Conservation (phyloP, 2,888 invertebrate species). For the Vesta saturnalis region DNA sequence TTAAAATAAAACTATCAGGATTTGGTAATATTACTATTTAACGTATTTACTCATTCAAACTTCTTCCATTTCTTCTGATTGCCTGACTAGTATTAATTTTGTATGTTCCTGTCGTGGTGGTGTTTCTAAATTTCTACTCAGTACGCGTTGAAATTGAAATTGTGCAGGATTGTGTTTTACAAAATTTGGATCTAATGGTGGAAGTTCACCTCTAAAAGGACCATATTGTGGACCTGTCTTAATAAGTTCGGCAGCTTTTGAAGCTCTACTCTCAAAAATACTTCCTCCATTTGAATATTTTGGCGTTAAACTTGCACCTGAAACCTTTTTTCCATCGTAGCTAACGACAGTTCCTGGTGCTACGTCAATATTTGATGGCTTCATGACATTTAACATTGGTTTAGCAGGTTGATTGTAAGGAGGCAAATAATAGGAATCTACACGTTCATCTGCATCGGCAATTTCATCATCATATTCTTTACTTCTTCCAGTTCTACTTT, state of each 20-base stretch:
- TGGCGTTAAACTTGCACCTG: slow-evolving; percentile 70
- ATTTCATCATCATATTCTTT: slow-evolving; percentile 59
- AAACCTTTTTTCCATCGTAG: slow-evolving; percentile 80
- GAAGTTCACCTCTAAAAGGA: slow-evolving; percentile 78
- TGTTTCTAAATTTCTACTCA: slow-evolving; percentile 56
- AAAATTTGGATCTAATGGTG: slow-evolving; percentile 67
- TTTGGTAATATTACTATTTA: neutral
- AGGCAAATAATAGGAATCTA: slow-evolving; percentile 79
- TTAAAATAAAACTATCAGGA: neutral
- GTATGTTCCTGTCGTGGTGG: slow-evolving; percentile 55
- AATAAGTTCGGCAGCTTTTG: slow-evolving; percentile 69
- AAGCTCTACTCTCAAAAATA: slow-evolving; percentile 55
- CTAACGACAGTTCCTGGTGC: slow-evolving; percentile 71
- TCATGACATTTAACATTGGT: slow-evolving; percentile 44
- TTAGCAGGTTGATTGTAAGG: slow-evolving; percentile 67
- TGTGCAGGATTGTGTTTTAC: slow-evolving; percentile 58
- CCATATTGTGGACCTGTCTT: slow-evolving; percentile 77
- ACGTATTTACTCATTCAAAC: neutral
- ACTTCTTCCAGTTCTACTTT: slow-evolving; percentile 34
- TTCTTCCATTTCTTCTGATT: slow-evolving; percentile 41
- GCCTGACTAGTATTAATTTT: slow-evolving; percentile 62
- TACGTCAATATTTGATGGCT: slow-evolving; percentile 63
- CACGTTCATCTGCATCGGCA: slow-evolving; percentile 76
- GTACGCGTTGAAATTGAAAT: slow-evolving; percentile 51
- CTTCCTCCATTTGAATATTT: slow-evolving; percentile 50